phyloP scores from a whole-genome alignment of 2,888 invertebrate genomes.

The Microctonus hyperodae region DNA sequence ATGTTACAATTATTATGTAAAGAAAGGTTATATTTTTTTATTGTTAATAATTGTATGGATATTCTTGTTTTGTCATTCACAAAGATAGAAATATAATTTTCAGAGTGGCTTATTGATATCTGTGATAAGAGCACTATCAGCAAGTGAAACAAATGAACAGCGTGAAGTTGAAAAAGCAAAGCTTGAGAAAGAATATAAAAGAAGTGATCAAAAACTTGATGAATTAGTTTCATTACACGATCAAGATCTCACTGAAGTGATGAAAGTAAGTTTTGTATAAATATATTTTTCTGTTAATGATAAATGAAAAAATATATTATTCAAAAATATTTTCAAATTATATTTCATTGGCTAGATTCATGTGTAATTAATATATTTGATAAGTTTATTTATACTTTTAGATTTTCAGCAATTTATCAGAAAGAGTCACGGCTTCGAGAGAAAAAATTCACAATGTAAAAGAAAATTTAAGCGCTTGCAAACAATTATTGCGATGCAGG shows the following conservation, averaged over 20 bases:
- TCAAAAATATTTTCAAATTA: too few relatives aligned
- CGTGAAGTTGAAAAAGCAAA: slow-evolving; percentile 91
- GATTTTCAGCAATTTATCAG: slow-evolving; percentile 79
- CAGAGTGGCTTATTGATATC: slow-evolving; percentile 91
- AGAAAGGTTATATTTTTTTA: neutral
- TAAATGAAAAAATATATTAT: slow-evolving; percentile 14
- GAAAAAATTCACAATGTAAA: slow-evolving; percentile 80
- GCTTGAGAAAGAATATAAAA: slow-evolving; percentile 91
- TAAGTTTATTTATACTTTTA: slow-evolving; percentile 55
- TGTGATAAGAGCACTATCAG: slow-evolving; percentile 92
- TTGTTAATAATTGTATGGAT: slow-evolving; percentile 18
- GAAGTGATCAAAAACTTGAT: slow-evolving; percentile 88
- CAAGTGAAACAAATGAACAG: slow-evolving; percentile 93
- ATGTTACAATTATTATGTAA: slow-evolving; percentile 16
- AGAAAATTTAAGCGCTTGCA: slow-evolving; percentile 83
- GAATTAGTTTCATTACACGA: slow-evolving; percentile 89
- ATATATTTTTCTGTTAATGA: neutral
- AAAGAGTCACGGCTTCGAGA: slow-evolving; percentile 77
- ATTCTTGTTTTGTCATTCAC: slow-evolving; percentile 34
- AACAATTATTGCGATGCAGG: slow-evolving; percentile 85
- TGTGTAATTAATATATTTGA: slow-evolving; percentile 33
- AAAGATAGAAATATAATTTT: slow-evolving; percentile 32
- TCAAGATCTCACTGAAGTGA: slow-evolving; percentile 84
- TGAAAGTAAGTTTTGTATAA: slow-evolving; percentile 66
- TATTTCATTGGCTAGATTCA: too few relatives aligned